Conservation (phyloP, 92 coral and sea anemone genomes). For the Zoanthus solanderi region DNA sequence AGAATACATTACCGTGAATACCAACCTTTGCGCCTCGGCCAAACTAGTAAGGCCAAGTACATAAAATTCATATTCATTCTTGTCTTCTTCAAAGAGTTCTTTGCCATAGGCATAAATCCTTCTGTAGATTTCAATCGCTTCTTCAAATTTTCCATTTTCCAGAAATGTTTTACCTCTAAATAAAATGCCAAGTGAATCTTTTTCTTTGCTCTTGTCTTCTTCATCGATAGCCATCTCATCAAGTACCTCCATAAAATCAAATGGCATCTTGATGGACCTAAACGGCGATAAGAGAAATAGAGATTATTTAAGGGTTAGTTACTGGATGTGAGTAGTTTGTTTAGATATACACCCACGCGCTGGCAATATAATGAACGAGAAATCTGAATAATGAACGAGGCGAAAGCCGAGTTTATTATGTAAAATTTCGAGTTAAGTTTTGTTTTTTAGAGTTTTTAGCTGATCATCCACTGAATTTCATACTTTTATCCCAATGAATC, state of each 20-base stretch:
- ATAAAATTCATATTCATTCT: neutral
- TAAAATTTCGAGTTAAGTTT: too few species aligned
- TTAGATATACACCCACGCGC: too few species aligned
- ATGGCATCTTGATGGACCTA: neutral
- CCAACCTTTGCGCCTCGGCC: neutral
- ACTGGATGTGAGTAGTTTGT: too few species aligned
- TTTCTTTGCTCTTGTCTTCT: neutral
- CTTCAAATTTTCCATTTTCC: neutral
- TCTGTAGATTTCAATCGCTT: neutral
- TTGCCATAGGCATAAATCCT: neutral
- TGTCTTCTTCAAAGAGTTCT: slow-evolving; percentile 1
- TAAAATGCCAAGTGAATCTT: neutral
- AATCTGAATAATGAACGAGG: too few species aligned
- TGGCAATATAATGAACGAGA: too few species aligned
- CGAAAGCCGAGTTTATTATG: too few species aligned
- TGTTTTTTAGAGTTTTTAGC: too few species aligned
- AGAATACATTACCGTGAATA: too few species aligned
- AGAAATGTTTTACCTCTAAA: neutral
- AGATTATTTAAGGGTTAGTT: too few species aligned
- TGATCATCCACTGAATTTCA: too few species aligned
- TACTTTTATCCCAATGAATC: too few species aligned
- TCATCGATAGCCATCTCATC: neutral
- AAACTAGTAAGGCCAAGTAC: neutral
- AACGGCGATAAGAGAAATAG: neutral
- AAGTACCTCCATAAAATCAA: neutral